phyloP scores from a whole-genome alignment of 2,888 invertebrate genomes.

The Hydraecia micacea region DNA sequence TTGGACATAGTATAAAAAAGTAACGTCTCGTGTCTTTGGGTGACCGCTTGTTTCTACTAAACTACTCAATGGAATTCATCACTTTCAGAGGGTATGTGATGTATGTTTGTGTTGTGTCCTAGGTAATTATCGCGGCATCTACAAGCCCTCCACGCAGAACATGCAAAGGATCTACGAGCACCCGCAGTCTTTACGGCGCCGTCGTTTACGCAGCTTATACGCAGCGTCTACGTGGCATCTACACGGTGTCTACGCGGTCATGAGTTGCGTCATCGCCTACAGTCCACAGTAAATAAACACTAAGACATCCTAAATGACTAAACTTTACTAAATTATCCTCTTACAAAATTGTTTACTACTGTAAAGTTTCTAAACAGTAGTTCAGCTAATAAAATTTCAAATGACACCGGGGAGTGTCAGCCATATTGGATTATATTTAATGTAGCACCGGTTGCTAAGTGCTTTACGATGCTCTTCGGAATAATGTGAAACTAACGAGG shows the following conservation, averaged over 20 bases:
- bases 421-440: constrained; percentile 36
- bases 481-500: constrained; percentile 48
- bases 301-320: neutral
- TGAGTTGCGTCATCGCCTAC: neutral
- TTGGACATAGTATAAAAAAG: too few species aligned
- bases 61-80: neutral
- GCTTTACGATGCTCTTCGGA: constrained; percentile 36
- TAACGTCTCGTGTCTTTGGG: too few species aligned
- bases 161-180: neutral
- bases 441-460: constrained; percentile 39
- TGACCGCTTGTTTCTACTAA: too few species aligned
- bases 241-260: neutral
- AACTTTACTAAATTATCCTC: constrained; percentile 6
- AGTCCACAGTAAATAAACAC: neutral
- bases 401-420: constrained; percentile 2
- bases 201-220: neutral
- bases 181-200: neutral
- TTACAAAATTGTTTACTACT: constrained; percentile 26
- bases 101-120: neutral
- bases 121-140: neutral
- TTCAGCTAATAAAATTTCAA: constrained; percentile 43
- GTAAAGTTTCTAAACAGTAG: constrained; percentile 23
- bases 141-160: neutral
- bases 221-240: too few species aligned
- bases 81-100: neutral